Conservation (phyloP, 2,113 vertebrate genomes). For the Narcine bancroftii region DNA sequence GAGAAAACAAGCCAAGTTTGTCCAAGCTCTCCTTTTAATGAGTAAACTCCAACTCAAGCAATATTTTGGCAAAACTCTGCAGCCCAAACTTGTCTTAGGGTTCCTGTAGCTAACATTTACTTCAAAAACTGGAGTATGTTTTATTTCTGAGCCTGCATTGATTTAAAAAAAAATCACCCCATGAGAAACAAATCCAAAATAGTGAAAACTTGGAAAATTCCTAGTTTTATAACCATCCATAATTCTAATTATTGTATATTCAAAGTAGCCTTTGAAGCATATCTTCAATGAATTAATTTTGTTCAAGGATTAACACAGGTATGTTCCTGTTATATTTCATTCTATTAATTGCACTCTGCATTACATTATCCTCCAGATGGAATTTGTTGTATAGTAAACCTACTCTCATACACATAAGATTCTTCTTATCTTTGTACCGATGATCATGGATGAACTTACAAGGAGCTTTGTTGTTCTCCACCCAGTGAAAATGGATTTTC, state of each 20-base stretch:
- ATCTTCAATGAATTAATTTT: background rate
- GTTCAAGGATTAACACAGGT: background rate
- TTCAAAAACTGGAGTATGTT: background rate
- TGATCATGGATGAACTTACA: background rate
- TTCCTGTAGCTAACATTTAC: background rate
- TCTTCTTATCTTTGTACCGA: background rate
- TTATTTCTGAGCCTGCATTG: background rate
- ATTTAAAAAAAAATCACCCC: background rate
- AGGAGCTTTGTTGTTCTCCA: background rate
- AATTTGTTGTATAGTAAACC: background rate
- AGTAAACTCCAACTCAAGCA: too few relatives aligned
- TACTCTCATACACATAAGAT: background rate
- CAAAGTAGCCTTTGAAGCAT: background rate
- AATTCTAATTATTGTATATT: background rate
- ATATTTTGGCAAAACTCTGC: too few relatives aligned
- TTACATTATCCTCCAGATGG: background rate
- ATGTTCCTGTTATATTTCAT: background rate
- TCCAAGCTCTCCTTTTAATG: too few relatives aligned
- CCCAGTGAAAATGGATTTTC: background rate
- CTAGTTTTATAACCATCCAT: background rate
- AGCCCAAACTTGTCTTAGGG: too few relatives aligned
- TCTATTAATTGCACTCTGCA: background rate
- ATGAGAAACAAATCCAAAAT: background rate
- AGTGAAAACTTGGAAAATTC: background rate
- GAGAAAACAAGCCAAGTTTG: too few relatives aligned